Conservation (phyloP, 2,888 invertebrate species). For the Mantis religiosa region DNA sequence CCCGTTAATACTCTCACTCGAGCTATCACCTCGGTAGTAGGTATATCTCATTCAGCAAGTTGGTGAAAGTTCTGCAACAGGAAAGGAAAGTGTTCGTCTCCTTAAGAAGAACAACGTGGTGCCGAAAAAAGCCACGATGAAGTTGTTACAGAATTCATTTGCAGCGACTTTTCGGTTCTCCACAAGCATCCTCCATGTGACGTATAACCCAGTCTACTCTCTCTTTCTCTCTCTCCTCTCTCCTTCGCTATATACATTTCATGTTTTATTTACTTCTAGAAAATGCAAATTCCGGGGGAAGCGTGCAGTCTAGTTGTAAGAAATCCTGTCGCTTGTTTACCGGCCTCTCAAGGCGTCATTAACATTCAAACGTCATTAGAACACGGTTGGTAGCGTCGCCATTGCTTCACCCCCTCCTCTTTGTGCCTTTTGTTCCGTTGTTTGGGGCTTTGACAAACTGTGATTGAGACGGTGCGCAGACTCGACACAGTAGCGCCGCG, state of each 20-base stretch:
- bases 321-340: constrained; percentile 24
- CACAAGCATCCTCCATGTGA: neutral
- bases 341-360: constrained; percentile 32
- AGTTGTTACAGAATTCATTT: neutral
- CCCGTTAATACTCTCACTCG: too few relatives aligned
- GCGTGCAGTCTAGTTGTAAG: neutral
- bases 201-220: neutral
- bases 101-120: neutral
- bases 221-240: neutral
- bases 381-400: constrained; percentile 27
- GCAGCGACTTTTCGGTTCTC: neutral
- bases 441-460: constrained; percentile 12
- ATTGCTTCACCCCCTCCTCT: constrained; percentile 12
- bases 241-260: neutral
- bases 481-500: constrained; percentile 12
- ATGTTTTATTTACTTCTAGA: constrained; percentile 15
- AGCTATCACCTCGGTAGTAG: too few relatives aligned
- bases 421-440: constrained; percentile 16
- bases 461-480: constrained; percentile 2
- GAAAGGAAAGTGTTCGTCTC: neutral
- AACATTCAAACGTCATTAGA: constrained; percentile 34
- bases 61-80: neutral
- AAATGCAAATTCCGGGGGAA: constrained; percentile 13
- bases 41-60: neutral
- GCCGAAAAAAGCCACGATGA: neutral